phyloP scores from a whole-genome alignment of 2,113 vertebrate genomes.

The Siniperca knerii region DNA sequence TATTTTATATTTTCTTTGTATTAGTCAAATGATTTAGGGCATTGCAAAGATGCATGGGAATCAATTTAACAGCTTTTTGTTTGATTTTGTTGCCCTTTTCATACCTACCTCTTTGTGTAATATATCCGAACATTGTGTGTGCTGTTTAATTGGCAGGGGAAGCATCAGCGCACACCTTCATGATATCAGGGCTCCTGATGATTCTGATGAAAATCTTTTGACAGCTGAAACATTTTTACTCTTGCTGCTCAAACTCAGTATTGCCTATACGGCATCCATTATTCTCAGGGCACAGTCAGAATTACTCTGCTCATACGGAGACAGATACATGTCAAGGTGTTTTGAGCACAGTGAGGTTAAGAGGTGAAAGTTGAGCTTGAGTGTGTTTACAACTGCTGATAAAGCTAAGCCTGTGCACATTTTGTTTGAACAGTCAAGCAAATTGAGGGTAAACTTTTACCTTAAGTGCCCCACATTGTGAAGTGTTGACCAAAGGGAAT shows the following conservation, averaged over 20 bases:
- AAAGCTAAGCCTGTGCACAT: conserved; percentile 11
- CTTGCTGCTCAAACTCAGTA: neutral
- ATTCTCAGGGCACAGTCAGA: conserved; percentile 3
- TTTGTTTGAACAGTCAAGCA: conserved; percentile 48
- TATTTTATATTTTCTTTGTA: neutral
- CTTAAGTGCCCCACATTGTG: conserved; percentile 22
- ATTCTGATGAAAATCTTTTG: conserved; percentile 23
- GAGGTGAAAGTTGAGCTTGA: neutral
- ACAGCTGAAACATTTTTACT: conserved; percentile 5
- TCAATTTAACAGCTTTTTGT: neutral
- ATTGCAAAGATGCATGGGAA: neutral
- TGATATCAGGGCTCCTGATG: neutral
- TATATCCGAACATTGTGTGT: neutral
- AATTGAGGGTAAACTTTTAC: conserved; percentile 33
- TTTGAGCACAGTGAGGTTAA: neutral
- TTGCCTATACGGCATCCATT: neutral
- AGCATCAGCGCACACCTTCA: neutral
- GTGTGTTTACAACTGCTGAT: conserved; percentile 14
- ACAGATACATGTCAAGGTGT: neutral
- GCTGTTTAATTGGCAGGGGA: conserved; percentile 12
- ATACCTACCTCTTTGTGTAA: neutral
- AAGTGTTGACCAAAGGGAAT: conserved; percentile 46
- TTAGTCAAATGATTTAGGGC: neutral
- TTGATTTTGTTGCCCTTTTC: conserved; percentile 19
- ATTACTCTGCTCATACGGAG: neutral